phyloP scores from a whole-genome alignment of 1,140 invertebrate genomes.

The Temnothorax longispinosus region DNA sequence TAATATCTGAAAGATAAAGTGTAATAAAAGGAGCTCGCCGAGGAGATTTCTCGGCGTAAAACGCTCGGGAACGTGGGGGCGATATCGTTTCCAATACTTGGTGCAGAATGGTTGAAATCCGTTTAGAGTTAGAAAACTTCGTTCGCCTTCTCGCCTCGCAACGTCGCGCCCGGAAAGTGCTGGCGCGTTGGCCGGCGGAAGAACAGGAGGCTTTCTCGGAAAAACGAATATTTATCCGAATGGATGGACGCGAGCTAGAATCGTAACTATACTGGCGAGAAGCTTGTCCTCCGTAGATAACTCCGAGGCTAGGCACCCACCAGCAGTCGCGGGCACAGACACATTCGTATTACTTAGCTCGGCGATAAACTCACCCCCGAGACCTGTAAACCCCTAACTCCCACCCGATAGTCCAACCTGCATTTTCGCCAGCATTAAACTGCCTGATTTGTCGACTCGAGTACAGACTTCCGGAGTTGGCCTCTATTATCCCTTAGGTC shows the following conservation, averaged over 20 bases:
- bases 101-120: slow-evolving; percentile 35
- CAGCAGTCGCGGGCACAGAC: slow-evolving; percentile 76
- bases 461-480: slow-evolving; percentile 70
- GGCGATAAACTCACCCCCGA: slow-evolving; percentile 81
- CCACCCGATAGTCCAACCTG: slow-evolving; percentile 69
- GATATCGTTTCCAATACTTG: slow-evolving; percentile 42
- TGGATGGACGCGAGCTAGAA: slow-evolving; percentile 73
- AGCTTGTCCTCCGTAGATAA: slow-evolving; percentile 79
- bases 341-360: slow-evolving; percentile 83
- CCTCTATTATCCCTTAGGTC: slow-evolving; percentile 65
- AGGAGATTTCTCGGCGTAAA: not conserved
- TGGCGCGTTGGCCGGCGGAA: slow-evolving; percentile 19
- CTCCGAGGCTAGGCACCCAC: slow-evolving; percentile 73
- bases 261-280: slow-evolving; percentile 66
- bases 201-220: slow-evolving; percentile 28
- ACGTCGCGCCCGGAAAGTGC: slow-evolving; percentile 24
- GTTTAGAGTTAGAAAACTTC: slow-evolving; percentile 55
- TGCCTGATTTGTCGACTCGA: slow-evolving; percentile 76
- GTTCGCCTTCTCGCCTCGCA: slow-evolving; percentile 12
- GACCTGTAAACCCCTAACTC: slow-evolving; percentile 79
- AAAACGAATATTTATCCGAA: slow-evolving; percentile 79
- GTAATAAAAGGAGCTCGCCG: not conserved
- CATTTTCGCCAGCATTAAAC: slow-evolving; percentile 78
- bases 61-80: not conserved
- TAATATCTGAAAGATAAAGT: slow-evolving; percentile 3